Percentiles rank a stretch among this genome's conserved stretches.
Conservation (phyloP, 1,140 invertebrate species). For the Brachionus asplanchnoidis region DNA sequence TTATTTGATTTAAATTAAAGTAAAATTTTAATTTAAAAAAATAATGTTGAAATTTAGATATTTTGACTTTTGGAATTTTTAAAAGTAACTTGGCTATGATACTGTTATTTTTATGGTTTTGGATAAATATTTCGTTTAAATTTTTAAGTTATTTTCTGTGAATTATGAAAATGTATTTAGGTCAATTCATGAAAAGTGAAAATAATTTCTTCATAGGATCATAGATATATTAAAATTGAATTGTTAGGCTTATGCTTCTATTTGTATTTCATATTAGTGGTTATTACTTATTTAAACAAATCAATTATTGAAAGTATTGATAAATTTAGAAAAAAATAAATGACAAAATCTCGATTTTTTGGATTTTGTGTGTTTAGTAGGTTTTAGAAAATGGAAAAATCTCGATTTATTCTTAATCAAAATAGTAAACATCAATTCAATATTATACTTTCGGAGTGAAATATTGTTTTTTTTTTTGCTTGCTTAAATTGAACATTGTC, state of each 20-base stretch:
- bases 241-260: neutral
- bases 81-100: too few relatives aligned
- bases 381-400: neutral
- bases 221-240: neutral
- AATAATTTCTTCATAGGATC: neutral
- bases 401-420: neutral
- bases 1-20: too few relatives aligned
- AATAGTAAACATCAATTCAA: neutral
- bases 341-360: neutral
- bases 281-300: conserved; percentile 6
- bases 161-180: neutral
- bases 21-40: too few relatives aligned
- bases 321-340: neutral
- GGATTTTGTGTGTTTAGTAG: neutral
- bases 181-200: neutral
- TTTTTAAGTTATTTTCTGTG: neutral
- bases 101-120: too few relatives aligned
- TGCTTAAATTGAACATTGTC: neutral
- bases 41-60: too few relatives aligned
- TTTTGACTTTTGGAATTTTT: too few relatives aligned
- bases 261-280: neutral
- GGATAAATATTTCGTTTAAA: too few relatives aligned
- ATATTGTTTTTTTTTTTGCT: neutral
- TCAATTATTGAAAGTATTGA: neutral
- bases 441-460: neutral